A percentile compares a stretch with the other conserved stretches of the same genome.
phyloP scores from a whole-genome alignment of 2,113 vertebrate genomes.

The Mola mola region DNA sequence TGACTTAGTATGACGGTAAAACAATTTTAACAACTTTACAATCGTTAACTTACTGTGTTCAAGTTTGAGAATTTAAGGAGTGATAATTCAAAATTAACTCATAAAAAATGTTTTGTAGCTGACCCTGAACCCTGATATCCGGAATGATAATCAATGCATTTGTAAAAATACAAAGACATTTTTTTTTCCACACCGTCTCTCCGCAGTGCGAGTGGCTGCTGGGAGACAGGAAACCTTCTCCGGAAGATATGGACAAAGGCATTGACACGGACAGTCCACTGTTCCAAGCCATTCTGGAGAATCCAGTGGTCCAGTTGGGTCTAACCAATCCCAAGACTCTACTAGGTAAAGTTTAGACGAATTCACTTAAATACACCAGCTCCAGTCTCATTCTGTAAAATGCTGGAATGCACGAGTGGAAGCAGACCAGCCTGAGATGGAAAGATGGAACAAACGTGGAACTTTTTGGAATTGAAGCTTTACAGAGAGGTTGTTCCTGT shows the following conservation, averaged over 20 bases:
- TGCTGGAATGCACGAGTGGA: no score
- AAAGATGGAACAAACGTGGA: background rate
- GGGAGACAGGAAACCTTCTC: constrained; percentile 94
- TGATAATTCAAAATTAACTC: no score
- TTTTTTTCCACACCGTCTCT: background rate
- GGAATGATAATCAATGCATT: background rate
- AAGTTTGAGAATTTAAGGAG: no score
- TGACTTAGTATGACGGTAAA: no score
- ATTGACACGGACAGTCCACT: constrained; percentile 94
- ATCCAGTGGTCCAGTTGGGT: constrained; percentile 96
- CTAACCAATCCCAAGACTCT: constrained; percentile 96
- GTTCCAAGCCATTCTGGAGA: constrained; percentile 98
- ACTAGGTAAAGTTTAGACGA: constrained; percentile 83
- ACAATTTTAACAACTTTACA: no score
- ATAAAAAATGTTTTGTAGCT: background rate
- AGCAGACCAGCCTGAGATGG: no score
- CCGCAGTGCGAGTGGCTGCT: constrained; percentile 96
- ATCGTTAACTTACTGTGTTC: no score
- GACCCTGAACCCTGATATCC: background rate
- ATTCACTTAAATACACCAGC: no score
- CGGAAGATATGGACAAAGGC: constrained; percentile 95
- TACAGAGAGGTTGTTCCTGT: no score
- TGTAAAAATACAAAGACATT: background rate
- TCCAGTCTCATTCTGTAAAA: no score
- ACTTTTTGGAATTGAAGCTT: background rate